Base-by-base conservation (phyloP, 2,113 vertebrate species). In the Pseudorhombus dupliciocellatus region DNA sequence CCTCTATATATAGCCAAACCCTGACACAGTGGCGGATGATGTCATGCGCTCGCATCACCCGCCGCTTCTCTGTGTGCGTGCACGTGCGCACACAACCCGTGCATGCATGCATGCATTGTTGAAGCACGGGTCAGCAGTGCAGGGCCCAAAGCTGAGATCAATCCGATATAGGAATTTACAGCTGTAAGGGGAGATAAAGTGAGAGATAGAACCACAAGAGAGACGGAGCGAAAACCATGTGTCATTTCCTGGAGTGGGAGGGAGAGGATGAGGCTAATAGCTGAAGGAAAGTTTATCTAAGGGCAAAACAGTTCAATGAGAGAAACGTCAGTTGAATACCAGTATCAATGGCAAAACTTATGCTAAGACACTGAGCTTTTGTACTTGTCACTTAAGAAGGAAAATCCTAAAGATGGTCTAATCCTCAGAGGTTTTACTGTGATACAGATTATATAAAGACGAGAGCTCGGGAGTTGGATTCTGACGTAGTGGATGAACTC, bases 1-100 rank as follows among this genome's bases (percentile, higher is more conserved):
- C 61, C 61, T 68, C 84, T 92, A 92, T 92, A 92, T 87, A 87
- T 89, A 90, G 71, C n/a, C n/a, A 71, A 67, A 73, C 64, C 76
- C 70, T 71, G 67, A 78, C 84, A 73, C 65, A 51, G 60, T 59
- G 61, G 60, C 60, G 37, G 68, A 84, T 91, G 83, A 91, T 81
- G 89, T 89, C 84, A 91, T 46, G 18, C 77, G 16, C 16, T 31
- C 14, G 20, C 52, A 54, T 80, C 37, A 61, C 20, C 15, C 15
- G 4, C 37, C 58, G 14, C 58, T 42, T 18, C 21, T 40, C 22
- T 26, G 57, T 18, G 51, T 20, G 56, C 42, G 56, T 20, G 60
- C 42, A 46, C 58, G 26, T 44, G 16, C 60, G n/a, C 21, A 65
- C 15, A 37, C 46, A 10, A 50, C 34, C 3, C 46, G 14, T 61